Evolutionary conservation across 2,888 invertebrate genomes (phyloP).

Genomic region (Cataglyphis rosenhaueri): DNA sequence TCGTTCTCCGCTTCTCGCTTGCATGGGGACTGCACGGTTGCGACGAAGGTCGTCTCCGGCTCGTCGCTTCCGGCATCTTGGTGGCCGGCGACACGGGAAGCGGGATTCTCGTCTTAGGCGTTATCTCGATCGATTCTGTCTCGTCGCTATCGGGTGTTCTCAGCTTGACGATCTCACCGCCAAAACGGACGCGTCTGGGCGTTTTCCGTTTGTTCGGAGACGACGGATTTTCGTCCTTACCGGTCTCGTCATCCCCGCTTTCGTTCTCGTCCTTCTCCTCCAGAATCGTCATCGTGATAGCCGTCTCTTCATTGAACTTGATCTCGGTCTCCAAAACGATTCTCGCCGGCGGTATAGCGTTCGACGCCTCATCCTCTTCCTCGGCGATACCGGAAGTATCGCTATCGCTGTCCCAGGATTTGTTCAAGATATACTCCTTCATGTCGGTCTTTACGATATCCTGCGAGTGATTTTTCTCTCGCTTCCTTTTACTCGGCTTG

Average conservation of each 20-base stretch:
- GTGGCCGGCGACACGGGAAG: constrained; percentile 85
- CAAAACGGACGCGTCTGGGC: constrained; percentile 92
- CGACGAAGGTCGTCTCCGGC: constrained; percentile 68
- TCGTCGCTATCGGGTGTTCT: constrained; percentile 94
- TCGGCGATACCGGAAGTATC: constrained; percentile 80
- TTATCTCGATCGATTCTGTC: constrained; percentile 82
- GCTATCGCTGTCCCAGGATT: constrained; percentile 76
- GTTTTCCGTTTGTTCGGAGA: constrained; percentile 86
- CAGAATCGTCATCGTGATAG: constrained; percentile 93
- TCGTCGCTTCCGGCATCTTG: constrained; percentile 78
- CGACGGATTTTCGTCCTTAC: constrained; percentile 63
- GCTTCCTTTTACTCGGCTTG: constrained; percentile 54
- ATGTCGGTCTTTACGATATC: constrained; percentile 30
- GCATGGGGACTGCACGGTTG: constrained; percentile 74
- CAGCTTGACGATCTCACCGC: constrained; percentile 94
- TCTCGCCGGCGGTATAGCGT: constrained; percentile 78
- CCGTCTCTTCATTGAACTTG: constrained; percentile 92
- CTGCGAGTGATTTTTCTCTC: constrained; percentile 23
- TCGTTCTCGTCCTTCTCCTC: constrained; percentile 88
- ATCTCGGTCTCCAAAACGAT: constrained; percentile 94
- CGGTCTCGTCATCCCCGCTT: constrained; percentile 74
- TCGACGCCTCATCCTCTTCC: constrained; percentile 75
- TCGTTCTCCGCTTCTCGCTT: constrained; percentile 32
- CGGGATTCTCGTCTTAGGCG: constrained; percentile 84
- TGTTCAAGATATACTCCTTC: constrained; percentile 38